Evolutionary conservation across 2,113 vertebrate genomes (phyloP), one percentile per base, ranked within the genome.

Genomic region (Spilogale gracilis): DNA sequence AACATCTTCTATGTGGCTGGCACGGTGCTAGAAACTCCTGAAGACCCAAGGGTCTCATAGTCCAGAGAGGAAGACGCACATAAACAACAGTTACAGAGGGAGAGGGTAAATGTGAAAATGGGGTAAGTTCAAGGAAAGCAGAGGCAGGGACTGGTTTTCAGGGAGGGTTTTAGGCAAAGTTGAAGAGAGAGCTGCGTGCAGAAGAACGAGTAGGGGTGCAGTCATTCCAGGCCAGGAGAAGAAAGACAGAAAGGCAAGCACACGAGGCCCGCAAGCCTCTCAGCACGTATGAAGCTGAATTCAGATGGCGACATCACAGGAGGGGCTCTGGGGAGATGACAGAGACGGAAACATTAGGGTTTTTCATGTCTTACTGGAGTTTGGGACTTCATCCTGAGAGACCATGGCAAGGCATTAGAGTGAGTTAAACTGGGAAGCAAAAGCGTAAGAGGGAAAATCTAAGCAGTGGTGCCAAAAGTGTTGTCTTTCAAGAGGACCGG

Each of bases 341-440:
- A 90, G 38, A 52, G 52, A 45, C 5, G 17, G 84, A 18, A 78
- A 32, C 30, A 65, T 9, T 20, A 92, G 71, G 65, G 38, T 65
- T 80, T 43, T 82, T 6, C 3, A n/a, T 56, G 71, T 5, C 11
- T 79, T 81, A 2, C 14, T 83, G 10, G 67, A 78, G 45, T 5
- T 12, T 90, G 25, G 6, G 21, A 71, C 21, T 69, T 56, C 6
- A 63, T 78, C 25, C 58, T 43, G 48, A 94, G 58, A 92, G 45
- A 85, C 58, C 23, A 30, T 4, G n/a, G 25, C 13, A 79, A 90
- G 73, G 74, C 13, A 90, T n/a, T 85, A 63, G 80, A 92, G 43
- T 96, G 52, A 82, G 11, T 85, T 79, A 50, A 89, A 84, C 54
- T 74, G 74, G 17, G 25, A 91, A 88, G 43, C 38, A 95, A 80